Percentiles rank a stretch among this genome's conserved stretches.
phyloP scores from a whole-genome alignment of 1,140 invertebrate species.

The Eupristina koningsbergeri region DNA sequence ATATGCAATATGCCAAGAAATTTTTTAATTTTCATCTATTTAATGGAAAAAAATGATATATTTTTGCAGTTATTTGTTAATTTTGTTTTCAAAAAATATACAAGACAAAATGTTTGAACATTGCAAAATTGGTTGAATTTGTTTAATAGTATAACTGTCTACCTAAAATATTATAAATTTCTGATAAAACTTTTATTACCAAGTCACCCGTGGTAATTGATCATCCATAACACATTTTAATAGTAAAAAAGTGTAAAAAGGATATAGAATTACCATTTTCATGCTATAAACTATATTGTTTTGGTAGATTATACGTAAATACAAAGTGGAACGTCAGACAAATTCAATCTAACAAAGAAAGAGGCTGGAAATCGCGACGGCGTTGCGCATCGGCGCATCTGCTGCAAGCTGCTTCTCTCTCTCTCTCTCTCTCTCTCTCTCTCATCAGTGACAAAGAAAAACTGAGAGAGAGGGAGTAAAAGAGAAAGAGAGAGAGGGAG shows the following conservation, averaged over 20 bases:
- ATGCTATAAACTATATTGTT: neutral
- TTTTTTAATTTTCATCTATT: no score
- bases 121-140: no score
- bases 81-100: no score
- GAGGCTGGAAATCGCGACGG: constrained; percentile 39
- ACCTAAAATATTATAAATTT: neutral
- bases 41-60: no score
- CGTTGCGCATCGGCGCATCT: constrained; percentile 43
- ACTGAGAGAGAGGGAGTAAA: neutral
- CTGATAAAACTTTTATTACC: neutral
- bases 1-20: no score
- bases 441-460: neutral
- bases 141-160: no score
- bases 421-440: constrained; percentile 17
- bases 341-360: constrained; percentile 19
- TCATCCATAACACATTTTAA: neutral
- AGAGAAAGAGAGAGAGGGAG: neutral
- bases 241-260: neutral
- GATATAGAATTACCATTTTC: neutral
- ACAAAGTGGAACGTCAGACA: constrained; percentile 24
- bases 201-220: neutral
- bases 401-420: neutral
- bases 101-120: no score
- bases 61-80: no score
- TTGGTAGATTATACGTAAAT: neutral